Evolutionary conservation across 2,888 invertebrate species (phyloP).

Genomic region (Thalpophila matura): DNA sequence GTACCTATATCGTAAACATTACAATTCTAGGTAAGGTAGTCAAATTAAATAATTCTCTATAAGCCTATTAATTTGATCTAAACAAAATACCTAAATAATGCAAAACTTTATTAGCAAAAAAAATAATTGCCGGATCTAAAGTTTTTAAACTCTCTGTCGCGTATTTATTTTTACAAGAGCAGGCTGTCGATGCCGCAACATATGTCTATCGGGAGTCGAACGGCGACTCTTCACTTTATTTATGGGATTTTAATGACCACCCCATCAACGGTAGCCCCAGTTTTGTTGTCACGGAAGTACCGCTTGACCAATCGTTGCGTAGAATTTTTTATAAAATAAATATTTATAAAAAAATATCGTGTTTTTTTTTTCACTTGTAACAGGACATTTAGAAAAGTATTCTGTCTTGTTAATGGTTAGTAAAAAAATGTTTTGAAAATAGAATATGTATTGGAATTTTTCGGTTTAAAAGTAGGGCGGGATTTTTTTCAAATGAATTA

Average conservation of each 20-base stretch:
- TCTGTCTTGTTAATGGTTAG: too few species aligned
- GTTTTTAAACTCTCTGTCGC: constrained; percentile 40
- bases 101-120: neutral
- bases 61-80: neutral
- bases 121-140: constrained; percentile 39
- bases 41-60: too few species aligned
- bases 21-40: too few species aligned
- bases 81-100: neutral
- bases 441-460: rapidly evolving
- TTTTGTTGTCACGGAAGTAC: constrained; percentile 62
- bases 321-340: constrained; percentile 22
- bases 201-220: constrained; percentile 79
- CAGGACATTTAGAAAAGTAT: neutral
- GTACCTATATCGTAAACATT: too few species aligned
- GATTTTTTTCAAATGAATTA: too few species aligned
- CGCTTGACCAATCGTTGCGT: constrained; percentile 57
- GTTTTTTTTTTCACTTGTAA: neutral
- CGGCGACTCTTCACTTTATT: constrained; percentile 77
- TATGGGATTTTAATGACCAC: constrained; percentile 87
- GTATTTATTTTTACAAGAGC: constrained; percentile 76
- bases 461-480: neutral
- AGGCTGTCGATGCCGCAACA: constrained; percentile 78
- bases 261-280: constrained; percentile 70
- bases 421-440: neutral
- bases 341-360: neutral